phyloP scores from a whole-genome alignment of 2,888 invertebrate species.

The Agrotis segetum region DNA sequence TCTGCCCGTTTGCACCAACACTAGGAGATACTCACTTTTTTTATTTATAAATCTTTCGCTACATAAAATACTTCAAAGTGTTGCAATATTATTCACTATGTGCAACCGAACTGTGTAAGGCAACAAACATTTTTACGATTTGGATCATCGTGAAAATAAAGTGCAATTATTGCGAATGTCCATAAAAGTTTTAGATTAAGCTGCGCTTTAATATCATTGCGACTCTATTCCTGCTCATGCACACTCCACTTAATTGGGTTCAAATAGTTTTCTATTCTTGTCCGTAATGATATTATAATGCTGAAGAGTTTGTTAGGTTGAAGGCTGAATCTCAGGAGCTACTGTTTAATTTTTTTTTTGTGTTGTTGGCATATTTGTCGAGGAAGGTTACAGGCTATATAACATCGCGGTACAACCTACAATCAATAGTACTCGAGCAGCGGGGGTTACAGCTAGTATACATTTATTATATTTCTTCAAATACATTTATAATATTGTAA shows the following conservation, averaged over 20 bases:
- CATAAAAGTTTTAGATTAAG: neutral
- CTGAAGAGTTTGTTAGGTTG: too few relatives aligned
- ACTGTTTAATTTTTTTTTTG: too few relatives aligned
- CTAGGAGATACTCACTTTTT: neutral
- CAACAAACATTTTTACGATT: neutral
- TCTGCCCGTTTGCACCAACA: neutral
- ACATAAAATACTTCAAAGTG: neutral
- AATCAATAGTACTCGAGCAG: too few relatives aligned
- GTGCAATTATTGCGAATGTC: constrained; percentile 20
- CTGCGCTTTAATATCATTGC: constrained; percentile 27
- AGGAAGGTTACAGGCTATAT: too few relatives aligned
- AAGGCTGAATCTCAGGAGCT: too few relatives aligned
- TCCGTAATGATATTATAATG: too few relatives aligned
- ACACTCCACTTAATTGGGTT: neutral
- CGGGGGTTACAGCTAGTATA: too few relatives aligned
- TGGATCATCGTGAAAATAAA: neutral
- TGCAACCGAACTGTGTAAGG: neutral
- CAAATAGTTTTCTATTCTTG: neutral
- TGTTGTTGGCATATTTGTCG: too few relatives aligned
- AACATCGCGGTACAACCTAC: too few relatives aligned
- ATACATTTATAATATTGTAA: neutral
- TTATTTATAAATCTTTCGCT: too few relatives aligned
- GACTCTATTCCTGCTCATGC: constrained; percentile 18
- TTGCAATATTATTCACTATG: neutral
- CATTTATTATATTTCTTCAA: too few relatives aligned